Evolutionary conservation across 2,113 vertebrate species (phyloP), one percentile per base, ranked within the genome.

Genomic region (Indri indri): DNA sequence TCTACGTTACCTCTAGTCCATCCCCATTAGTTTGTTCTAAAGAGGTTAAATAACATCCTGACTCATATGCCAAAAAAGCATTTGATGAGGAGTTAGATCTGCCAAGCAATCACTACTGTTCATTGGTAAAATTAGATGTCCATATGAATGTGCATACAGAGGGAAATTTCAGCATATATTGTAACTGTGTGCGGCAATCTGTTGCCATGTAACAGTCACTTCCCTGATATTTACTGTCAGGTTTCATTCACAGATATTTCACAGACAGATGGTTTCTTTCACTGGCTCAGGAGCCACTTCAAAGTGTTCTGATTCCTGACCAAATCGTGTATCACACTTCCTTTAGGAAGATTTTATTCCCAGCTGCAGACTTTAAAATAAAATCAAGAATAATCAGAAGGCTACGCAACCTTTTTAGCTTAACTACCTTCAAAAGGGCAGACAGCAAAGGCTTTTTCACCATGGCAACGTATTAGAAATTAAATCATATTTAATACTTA

Each of bases 231-330:
- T 97, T 96, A 65, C 92, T 93, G 79, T 97, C 95, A 85, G 96
- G 61, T 91, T 94, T 98, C 96, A 92, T 98, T 96, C 68, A 61
- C 84, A 98, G 92, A 96, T 94, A 94, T 68, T 97, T 68, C 88
- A 59, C 68, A 96, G 88, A 91, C 95, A 98, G 94, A 93, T 97
- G 23, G 89, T 95, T 98, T 96, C 92, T 65, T 92, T 63, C 87
- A 66, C 34, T 87, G 95, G 85, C 79, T 94, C 76, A 95, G 70
- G 77, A 91, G 80, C 27, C 77, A 94, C 54, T 93, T 98, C 86
- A 92, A 80, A 59, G 37, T 83, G 18, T 84, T 50, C 61, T 94
- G 94, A 74, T 9, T 88, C 83, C 93, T 94, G 95, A 95, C 90
- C 88, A 89, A 84, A 66, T 95, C 32, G 2, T 91, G 25, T 95